Percentiles rank a stretch among this genome's conserved stretches.
Conservation (phyloP, 2,888 invertebrate species). For the Drosophila histrio region DNA sequence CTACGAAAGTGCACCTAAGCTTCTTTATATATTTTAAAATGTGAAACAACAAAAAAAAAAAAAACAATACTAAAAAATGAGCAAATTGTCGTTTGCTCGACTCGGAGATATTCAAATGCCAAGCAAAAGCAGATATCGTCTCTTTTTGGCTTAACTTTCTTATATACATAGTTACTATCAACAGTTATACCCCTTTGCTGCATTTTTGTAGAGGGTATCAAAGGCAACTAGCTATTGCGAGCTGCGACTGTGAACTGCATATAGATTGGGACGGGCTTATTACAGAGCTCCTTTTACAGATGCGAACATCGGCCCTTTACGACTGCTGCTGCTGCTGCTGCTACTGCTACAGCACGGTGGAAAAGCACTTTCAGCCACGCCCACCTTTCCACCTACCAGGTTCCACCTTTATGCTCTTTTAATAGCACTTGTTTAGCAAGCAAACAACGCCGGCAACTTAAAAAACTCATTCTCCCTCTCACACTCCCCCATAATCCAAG, state of each 20-base stretch:
- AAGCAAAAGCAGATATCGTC: too few species aligned
- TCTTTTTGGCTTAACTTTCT: too few species aligned
- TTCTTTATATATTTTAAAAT: constrained; percentile 49
- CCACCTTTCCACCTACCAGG: constrained; percentile 27
- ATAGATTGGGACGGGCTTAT: constrained; percentile 37
- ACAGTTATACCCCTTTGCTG: neutral
- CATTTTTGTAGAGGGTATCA: constrained; percentile 5
- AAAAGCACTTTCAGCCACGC: constrained; percentile 26
- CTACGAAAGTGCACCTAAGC: constrained; percentile 75
- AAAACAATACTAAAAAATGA: neutral
- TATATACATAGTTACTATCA: neutral
- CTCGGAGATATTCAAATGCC: neutral
- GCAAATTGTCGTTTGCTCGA: neutral
- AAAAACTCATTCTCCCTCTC: constrained; percentile 47
- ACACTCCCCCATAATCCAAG: constrained; percentile 13
- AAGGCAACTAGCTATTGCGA: neutral
- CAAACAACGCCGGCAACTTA: constrained; percentile 71
- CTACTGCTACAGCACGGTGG: neutral
- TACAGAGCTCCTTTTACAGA: constrained; percentile 24
- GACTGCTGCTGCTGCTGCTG: constrained; percentile 37
- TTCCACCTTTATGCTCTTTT: constrained; percentile 78
- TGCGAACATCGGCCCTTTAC: constrained; percentile 56
- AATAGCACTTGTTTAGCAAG: constrained; percentile 79
- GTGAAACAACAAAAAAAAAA: constrained; percentile 23
- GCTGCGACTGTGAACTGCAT: constrained; percentile 24